These are phyloP conservation scores for Cephus nigrinus DNA, from an alignment of 2,888 invertebrate genomes.

Conservation along the genomic window DNA sequence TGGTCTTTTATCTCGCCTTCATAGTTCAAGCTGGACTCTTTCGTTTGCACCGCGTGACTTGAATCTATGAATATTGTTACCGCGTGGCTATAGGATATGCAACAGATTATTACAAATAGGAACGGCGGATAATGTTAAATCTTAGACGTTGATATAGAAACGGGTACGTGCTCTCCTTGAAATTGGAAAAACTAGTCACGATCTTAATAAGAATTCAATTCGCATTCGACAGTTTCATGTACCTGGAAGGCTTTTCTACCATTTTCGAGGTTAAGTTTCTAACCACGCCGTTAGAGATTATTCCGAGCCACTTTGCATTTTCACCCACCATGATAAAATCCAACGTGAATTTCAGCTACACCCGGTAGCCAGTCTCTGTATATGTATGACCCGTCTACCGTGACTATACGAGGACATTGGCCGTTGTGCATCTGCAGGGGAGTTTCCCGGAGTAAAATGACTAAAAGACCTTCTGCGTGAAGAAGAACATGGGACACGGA, in stretches of 20 bases:
- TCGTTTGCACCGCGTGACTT: constrained; percentile 12
- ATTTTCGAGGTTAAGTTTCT: not conserved
- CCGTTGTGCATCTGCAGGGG: constrained; percentile 4
- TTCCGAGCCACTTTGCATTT: not conserved
- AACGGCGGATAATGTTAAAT: not conserved
- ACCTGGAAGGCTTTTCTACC: not conserved
- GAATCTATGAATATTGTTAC: constrained; percentile 13
- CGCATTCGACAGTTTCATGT: not conserved
- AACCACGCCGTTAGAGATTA: not conserved
- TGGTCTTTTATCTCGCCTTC: constrained; percentile 7
- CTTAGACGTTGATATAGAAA: not conserved
- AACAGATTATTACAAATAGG: not conserved
- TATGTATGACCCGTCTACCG: not conserved
- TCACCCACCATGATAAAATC: not conserved
- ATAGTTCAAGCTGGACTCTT: constrained; percentile 18
- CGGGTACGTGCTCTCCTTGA: not conserved
- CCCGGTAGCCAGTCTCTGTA: not conserved
- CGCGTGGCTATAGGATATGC: not conserved
- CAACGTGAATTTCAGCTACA: not conserved
- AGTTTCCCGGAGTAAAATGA: constrained; percentile 4
- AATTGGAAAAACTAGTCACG: not conserved
- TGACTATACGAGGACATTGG: not conserved
- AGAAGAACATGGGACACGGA: constrained; percentile 13
- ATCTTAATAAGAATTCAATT: not conserved
- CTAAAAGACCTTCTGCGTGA: constrained; percentile 6